phyloP scores from a whole-genome alignment of 1,140 invertebrate species.

The Apis florea region DNA sequence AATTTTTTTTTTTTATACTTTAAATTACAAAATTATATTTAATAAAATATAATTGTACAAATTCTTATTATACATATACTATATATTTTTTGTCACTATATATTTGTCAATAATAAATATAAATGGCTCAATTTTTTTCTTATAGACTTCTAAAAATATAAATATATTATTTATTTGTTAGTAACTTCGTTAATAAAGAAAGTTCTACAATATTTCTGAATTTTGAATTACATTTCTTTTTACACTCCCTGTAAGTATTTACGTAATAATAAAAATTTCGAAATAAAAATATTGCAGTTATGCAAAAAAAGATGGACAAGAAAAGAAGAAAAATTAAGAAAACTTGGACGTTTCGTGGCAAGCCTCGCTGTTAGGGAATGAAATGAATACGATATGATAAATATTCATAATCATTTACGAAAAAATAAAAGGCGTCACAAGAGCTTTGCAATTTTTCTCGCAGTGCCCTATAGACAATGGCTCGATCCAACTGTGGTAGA shows the following conservation, averaged over 20 bases:
- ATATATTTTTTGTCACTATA: too few species aligned
- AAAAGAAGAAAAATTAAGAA: background rate
- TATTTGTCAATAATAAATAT: too few species aligned
- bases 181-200: too few species aligned
- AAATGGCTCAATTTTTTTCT: too few species aligned
- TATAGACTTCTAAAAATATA: too few species aligned
- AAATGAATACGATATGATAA: slow-evolving; percentile 47
- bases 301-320: background rate
- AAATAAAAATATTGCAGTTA: background rate
- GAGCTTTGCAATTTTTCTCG: slow-evolving; percentile 36
- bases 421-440: slow-evolving; percentile 8
- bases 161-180: too few species aligned
- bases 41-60: too few species aligned
- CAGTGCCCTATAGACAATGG: slow-evolving; percentile 77
- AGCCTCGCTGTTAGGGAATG: slow-evolving; percentile 54
- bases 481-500: slow-evolving; percentile 79
- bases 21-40: too few species aligned
- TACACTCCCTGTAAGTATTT: background rate
- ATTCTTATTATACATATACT: too few species aligned
- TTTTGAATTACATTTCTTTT: too few species aligned
- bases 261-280: background rate
- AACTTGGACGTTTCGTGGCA: slow-evolving; percentile 45
- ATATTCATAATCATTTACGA: slow-evolving; percentile 9
- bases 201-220: too few species aligned
- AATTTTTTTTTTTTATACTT: too few species aligned